Evolutionary conservation across 2,888 invertebrate species (phyloP).

Genomic region (Scaptomyza parva): DNA sequence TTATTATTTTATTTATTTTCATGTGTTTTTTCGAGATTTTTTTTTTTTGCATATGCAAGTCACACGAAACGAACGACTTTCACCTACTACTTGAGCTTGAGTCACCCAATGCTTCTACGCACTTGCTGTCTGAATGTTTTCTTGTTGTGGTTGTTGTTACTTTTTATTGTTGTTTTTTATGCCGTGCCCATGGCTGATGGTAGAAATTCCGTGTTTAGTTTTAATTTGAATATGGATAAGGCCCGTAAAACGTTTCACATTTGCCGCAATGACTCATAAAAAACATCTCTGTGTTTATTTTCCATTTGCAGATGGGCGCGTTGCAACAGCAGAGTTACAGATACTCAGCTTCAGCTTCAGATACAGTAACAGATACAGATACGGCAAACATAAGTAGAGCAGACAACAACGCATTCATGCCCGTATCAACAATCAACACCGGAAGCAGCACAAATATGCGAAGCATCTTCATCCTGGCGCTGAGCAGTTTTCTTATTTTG

Average conservation of each 20-base stretch:
- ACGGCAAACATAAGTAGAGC: slow-evolving; percentile 43
- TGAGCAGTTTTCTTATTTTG: slow-evolving; percentile 68
- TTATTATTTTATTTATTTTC: slow-evolving; percentile 16
- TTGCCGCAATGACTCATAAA: slow-evolving; percentile 59
- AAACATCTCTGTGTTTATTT: slow-evolving; percentile 12
- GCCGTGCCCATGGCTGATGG: slow-evolving; percentile 57
- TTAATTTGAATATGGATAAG: slow-evolving; percentile 58
- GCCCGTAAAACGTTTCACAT: slow-evolving; percentile 68
- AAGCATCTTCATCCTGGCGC: slow-evolving; percentile 54
- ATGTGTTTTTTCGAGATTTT: slow-evolving; percentile 18
- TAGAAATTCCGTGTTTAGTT: slow-evolving; percentile 60
- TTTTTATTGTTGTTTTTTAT: slow-evolving; percentile 39
- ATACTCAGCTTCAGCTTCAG: slow-evolving; percentile 50
- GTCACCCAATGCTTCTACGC: slow-evolving; percentile 72
- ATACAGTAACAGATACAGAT: slow-evolving; percentile 19
- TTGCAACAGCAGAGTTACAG: slow-evolving; percentile 49
- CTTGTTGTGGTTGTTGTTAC: slow-evolving; percentile 21
- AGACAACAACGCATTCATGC: slow-evolving; percentile 18
- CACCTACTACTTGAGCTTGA: slow-evolving; percentile 72
- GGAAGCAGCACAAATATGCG: slow-evolving; percentile 28
- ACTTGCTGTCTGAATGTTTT: slow-evolving; percentile 58
- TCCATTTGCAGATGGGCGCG: slow-evolving; percentile 79
- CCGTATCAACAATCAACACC: slow-evolving; percentile 26
- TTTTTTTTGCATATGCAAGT: slow-evolving; percentile 78
- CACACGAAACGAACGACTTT: slow-evolving; percentile 72